phyloP scores from a whole-genome alignment of 2,888 invertebrate species.

The Eretmocerus hayati region DNA sequence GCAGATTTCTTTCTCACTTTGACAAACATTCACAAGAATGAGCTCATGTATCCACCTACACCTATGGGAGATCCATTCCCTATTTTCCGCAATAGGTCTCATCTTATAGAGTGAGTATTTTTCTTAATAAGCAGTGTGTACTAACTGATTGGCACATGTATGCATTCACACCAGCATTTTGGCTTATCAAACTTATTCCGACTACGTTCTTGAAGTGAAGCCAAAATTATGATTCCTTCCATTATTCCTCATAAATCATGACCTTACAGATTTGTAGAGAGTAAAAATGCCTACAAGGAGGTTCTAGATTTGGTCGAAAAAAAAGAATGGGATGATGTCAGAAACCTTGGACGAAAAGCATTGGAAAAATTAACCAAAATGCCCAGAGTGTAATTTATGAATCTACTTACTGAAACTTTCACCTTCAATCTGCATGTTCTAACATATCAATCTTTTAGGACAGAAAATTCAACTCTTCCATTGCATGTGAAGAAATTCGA shows the following conservation, averaged over 20 bases:
- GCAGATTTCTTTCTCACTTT: slow-evolving; percentile 31
- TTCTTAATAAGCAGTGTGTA: too few relatives aligned
- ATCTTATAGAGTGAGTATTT: slow-evolving; percentile 30
- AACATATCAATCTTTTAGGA: slow-evolving; percentile 17
- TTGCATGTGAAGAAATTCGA: slow-evolving; percentile 32
- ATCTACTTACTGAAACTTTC: neutral
- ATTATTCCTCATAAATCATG: neutral
- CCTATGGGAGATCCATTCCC: slow-evolving; percentile 29
- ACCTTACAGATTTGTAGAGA: slow-evolving; percentile 30
- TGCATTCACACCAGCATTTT: neutral
- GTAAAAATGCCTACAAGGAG: slow-evolving; percentile 23
- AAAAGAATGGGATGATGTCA: slow-evolving; percentile 33
- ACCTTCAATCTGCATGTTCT: slow-evolving; percentile 1
- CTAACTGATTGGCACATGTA: too few relatives aligned
- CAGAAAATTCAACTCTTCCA: slow-evolving; percentile 28
- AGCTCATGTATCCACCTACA: slow-evolving; percentile 29
- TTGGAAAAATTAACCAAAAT: slow-evolving; percentile 23
- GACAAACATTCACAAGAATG: slow-evolving; percentile 28
- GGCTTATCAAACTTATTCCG: neutral
- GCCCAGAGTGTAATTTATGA: neutral
- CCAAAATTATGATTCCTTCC: neutral
- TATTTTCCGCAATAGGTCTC: slow-evolving; percentile 32
- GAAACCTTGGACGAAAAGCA: slow-evolving; percentile 29
- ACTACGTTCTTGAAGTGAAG: neutral
- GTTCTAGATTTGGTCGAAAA: slow-evolving; percentile 24